Conservation (phyloP, 2,888 invertebrate genomes). For the Tetheella fluctuosa region DNA sequence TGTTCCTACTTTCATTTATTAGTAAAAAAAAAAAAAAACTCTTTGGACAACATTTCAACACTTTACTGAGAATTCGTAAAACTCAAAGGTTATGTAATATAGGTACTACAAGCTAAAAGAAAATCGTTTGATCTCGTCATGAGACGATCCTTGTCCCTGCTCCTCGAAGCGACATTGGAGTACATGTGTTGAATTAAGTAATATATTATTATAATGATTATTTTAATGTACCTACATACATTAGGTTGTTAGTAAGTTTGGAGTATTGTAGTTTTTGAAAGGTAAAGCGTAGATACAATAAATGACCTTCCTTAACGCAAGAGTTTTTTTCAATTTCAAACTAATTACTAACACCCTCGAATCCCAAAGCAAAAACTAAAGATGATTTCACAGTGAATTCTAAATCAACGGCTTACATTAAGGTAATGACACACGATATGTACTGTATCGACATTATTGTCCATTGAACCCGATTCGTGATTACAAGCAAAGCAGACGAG, state of each 20-base stretch:
- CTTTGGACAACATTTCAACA: too few species aligned
- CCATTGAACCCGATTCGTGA: slow-evolving; percentile 53
- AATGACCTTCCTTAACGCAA: too few species aligned
- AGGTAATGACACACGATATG: slow-evolving; percentile 36
- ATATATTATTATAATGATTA: background rate
- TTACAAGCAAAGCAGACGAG: slow-evolving; percentile 31
- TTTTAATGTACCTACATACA: background rate
- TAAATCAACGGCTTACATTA: slow-evolving; percentile 30
- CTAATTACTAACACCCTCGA: background rate
- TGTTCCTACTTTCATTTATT: too few species aligned
- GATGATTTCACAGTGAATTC: slow-evolving; percentile 19
- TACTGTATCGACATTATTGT: slow-evolving; percentile 43
- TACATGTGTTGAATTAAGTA: slow-evolving; percentile 12
- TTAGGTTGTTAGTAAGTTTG: too few species aligned
- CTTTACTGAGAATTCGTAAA: background rate
- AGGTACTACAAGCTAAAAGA: slow-evolving; percentile 12
- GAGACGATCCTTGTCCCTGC: background rate
- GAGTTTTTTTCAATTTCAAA: background rate
- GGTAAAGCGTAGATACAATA: too few species aligned
- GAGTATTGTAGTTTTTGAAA: too few species aligned
- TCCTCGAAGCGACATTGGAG: background rate
- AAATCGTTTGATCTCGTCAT: slow-evolving; percentile 19
- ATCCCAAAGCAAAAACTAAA: slow-evolving; percentile 20
- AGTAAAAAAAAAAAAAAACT: too few species aligned
- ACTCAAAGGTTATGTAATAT: slow-evolving; percentile 5